These are phyloP conservation scores for Archilochus colubris DNA, from an alignment of 2,113 vertebrate species.

Conservation along the genomic window DNA sequence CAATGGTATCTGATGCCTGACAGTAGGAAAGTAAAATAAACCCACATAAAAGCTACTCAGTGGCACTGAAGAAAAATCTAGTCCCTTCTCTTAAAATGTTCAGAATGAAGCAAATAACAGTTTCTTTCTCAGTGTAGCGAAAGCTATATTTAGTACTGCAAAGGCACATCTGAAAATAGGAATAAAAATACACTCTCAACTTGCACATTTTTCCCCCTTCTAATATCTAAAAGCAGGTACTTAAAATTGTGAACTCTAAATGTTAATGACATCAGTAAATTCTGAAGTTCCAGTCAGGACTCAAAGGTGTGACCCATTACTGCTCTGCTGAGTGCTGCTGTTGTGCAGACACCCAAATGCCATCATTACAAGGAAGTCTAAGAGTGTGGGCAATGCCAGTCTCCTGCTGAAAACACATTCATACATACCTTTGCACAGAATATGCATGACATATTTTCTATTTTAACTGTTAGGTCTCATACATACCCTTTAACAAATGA, in stretches of 20 bases:
- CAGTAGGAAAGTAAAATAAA: background rate
- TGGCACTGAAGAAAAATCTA: background rate
- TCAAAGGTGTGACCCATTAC: background rate
- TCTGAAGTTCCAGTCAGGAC: background rate
- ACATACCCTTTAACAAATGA: constrained; percentile 82
- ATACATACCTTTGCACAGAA: background rate
- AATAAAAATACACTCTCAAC: background rate
- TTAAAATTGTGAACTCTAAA: background rate
- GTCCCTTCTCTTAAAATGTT: background rate
- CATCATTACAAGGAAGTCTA: background rate
- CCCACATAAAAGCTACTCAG: background rate
- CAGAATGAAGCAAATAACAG: background rate
- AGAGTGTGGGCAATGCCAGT: background rate
- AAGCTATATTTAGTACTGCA: background rate
- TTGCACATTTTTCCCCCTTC: background rate
- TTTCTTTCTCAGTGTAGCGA: background rate
- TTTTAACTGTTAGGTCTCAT: background rate
- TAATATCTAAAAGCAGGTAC: background rate
- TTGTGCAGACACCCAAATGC: background rate
- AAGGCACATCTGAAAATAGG: background rate
- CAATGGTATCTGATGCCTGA: background rate
- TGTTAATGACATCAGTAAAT: background rate
- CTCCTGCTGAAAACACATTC: background rate
- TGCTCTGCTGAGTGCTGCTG: background rate
- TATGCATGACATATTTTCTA: background rate